Evolutionary conservation across 2,113 vertebrate species (phyloP).

Genomic region (Dinomys branickii): DNA sequence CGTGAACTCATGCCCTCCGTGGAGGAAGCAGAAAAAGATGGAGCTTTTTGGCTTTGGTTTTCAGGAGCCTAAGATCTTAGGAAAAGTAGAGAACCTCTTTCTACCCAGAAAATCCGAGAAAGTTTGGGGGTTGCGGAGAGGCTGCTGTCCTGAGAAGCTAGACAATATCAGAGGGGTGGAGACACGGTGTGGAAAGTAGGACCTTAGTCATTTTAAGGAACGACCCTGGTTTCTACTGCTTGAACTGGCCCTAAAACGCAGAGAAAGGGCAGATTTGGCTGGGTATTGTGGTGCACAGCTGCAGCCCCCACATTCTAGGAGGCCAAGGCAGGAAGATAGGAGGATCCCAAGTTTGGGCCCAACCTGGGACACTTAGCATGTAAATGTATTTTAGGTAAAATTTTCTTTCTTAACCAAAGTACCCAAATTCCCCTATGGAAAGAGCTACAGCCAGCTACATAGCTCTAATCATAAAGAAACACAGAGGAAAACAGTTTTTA

Average conservation of each 20-base stretch:
- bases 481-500: background rate
- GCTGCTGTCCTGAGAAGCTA: background rate
- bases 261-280: background rate
- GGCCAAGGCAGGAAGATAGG: fast-evolving
- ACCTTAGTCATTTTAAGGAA: background rate
- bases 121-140: background rate
- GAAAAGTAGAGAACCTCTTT: background rate
- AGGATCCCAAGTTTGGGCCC: background rate
- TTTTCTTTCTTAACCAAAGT: background rate
- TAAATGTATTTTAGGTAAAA: background rate
- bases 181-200: background rate
- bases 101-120: background rate
- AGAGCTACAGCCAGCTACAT: background rate
- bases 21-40: background rate
- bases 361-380: too few relatives aligned
- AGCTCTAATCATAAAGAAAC: background rate
- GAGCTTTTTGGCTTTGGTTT: background rate
- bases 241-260: background rate
- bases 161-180: background rate
- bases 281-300: background rate
- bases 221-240: fast-evolving
- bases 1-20: background rate
- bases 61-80: background rate
- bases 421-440: background rate
- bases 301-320: background rate